phyloP scores from a whole-genome alignment of 2,113 vertebrate species.

The Equus quagga region DNA sequence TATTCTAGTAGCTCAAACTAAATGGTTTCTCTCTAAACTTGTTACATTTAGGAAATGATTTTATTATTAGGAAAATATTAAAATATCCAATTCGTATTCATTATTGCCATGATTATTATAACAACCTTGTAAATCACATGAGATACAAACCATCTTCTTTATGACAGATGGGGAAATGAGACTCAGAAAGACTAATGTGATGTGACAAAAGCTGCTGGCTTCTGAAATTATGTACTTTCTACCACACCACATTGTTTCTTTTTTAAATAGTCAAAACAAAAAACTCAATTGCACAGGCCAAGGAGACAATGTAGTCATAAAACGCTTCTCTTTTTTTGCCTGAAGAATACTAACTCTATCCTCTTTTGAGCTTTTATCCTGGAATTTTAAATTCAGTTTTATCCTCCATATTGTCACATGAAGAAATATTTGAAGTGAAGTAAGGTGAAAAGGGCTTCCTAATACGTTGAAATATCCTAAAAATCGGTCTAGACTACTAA shows the following conservation, averaged over 20 bases:
- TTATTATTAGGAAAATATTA: conserved; percentile 34
- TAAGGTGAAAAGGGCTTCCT: conserved; percentile 15
- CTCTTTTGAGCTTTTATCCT: neutral
- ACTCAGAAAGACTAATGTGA: neutral
- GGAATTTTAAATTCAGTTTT: neutral
- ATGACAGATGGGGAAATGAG: neutral
- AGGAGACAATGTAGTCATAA: neutral
- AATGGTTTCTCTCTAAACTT: conserved; percentile 24
- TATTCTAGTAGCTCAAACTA: neutral
- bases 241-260: neutral
- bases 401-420: neutral
- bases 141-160: neutral
- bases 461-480: neutral
- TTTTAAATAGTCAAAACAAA: neutral
- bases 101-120: neutral
- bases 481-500: neutral
- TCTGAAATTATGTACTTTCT: neutral
- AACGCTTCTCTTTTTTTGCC: neutral
- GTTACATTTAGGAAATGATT: neutral
- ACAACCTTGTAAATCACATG: neutral
- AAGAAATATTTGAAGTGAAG: conserved; percentile 50
- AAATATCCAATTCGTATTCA: neutral
- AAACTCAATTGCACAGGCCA: neutral
- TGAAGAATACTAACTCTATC: neutral
- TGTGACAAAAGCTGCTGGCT: neutral